Percentiles rank a stretch among this genome's conserved stretches.
Conservation (phyloP, 2,113 vertebrate species). For the Pelvicachromis taeniatus region DNA sequence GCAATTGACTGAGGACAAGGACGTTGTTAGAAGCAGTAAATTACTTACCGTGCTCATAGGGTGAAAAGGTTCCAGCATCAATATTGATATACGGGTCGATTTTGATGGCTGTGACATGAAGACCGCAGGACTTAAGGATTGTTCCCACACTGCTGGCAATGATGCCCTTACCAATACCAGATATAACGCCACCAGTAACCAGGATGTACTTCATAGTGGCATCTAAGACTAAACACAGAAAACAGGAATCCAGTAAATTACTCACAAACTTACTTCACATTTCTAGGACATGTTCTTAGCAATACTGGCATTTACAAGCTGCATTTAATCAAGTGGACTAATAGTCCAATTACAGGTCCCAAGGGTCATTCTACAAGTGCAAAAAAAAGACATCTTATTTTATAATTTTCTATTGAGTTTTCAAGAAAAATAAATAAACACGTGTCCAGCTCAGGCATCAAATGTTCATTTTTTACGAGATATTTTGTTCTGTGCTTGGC, state of each 20-base stretch:
- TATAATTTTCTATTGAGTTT: not conserved
- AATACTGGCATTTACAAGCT: not conserved
- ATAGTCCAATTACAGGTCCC: not conserved
- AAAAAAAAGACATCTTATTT: not conserved
- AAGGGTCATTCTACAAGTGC: not conserved
- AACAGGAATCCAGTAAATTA: not conserved
- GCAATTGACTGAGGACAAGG: not conserved
- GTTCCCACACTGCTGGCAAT: conserved; percentile 97
- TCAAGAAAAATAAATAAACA: not conserved
- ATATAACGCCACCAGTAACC: conserved; percentile 96
- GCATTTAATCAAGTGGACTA: not conserved
- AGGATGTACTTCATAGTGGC: conserved; percentile 93
- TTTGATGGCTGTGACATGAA: conserved; percentile 94
- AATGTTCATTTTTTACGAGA: not conserved
- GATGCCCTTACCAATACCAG: conserved; percentile 96
- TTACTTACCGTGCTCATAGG: conserved; percentile 88
- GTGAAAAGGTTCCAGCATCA: conserved; percentile 94
- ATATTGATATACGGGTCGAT: conserved; percentile 98
- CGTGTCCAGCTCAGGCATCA: not conserved
- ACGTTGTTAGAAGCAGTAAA: not conserved
- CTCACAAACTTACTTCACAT: not conserved
- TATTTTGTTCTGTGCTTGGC: not conserved
- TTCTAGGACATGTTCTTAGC: not conserved
- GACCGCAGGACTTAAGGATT: conserved; percentile 93
- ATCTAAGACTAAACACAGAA: not conserved